phyloP scores from a whole-genome alignment of 2,888 invertebrate genomes.

The Zygogramma bicolorata region DNA sequence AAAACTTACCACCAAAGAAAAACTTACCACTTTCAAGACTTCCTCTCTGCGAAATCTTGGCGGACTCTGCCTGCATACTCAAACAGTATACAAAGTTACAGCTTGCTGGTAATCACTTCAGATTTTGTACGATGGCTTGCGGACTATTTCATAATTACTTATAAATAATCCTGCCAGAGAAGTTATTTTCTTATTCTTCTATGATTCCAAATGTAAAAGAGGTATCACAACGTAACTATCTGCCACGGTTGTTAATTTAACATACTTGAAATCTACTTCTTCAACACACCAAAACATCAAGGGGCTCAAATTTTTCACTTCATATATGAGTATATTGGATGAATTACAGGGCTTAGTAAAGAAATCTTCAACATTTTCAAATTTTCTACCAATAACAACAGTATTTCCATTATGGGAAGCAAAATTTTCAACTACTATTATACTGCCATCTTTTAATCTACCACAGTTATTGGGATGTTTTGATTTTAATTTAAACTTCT shows the following conservation, averaged over 20 bases:
- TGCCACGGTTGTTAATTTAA: conserved; percentile 4
- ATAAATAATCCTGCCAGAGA: no score
- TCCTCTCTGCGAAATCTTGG: no score
- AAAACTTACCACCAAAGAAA: no score
- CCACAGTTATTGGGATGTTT: conserved; percentile 25
- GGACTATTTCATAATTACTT: no score
- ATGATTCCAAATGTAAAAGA: no score
- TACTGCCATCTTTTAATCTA: conserved; percentile 17
- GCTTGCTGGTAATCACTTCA: no score
- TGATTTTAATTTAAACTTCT: conserved; percentile 21
- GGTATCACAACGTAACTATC: no score
- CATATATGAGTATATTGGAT: conserved; percentile 25
- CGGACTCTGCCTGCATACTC: no score
- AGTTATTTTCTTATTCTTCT: no score
- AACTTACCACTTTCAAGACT: no score
- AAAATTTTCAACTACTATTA: conserved; percentile 21
- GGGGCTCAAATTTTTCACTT: background rate
- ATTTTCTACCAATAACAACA: conserved; percentile 21
- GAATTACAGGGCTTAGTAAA: conserved; percentile 24
- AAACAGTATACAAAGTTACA: no score
- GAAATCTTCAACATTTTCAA: conserved; percentile 14
- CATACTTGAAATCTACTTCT: conserved; percentile 16
- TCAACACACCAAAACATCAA: conserved; percentile 1
- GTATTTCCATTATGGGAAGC: conserved; percentile 10
- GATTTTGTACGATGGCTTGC: no score